Base-by-base conservation (phyloP, 2,113 vertebrate species). In the Abramis brama region DNA sequence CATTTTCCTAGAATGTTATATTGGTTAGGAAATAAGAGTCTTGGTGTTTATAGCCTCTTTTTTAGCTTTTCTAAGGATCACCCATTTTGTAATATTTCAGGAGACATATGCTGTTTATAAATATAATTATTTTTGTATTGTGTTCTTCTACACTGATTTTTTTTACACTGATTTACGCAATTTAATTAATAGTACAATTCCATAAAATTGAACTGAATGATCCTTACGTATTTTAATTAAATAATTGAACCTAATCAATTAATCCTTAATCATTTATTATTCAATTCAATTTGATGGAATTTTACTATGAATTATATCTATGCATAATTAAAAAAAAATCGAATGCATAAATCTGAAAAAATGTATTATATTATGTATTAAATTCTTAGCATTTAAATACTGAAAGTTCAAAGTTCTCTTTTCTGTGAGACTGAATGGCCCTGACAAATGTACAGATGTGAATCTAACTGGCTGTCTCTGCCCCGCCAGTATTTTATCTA, bases 401-500 rank as follows among this genome's bases (percentile, higher is more conserved):
- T 10, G 3, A 11, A 71, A 9, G 9, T 39, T 23, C 33, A 39
- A 23, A 71, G 19, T 39, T 70, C 33, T 75, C 23, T 25, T 45
- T 75, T 47, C 12, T 47, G 6, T 47, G 43, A 75, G 39, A 75
- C 6, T 50, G 43, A 57, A 17, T 43, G 30, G 6, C 17, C 30
- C 47, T 73, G 4, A 19, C n/a, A 5, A 59, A 70, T 80, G 83
- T 68, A 79, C 27, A 68, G 47, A 43, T 62, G 57, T n/a, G 12
- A 25, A 76, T 47, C 11, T 85, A 45, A 74, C 50, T 21, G 30
- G 2, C 19, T 76, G 9, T 71, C 66, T n/a, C 50, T 89, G 23
- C 73, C 70, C 73, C 50, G 52, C 83, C 93, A 99, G 98, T 99
- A 99, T 91, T 99, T 98, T 86, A 98, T 99, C 89, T 99, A 99